A percentile compares a stretch with the other conserved stretches of the same genome.
phyloP scores from a whole-genome alignment of 64 coral and sea anemone species.

The Montipora efflorescens region DNA sequence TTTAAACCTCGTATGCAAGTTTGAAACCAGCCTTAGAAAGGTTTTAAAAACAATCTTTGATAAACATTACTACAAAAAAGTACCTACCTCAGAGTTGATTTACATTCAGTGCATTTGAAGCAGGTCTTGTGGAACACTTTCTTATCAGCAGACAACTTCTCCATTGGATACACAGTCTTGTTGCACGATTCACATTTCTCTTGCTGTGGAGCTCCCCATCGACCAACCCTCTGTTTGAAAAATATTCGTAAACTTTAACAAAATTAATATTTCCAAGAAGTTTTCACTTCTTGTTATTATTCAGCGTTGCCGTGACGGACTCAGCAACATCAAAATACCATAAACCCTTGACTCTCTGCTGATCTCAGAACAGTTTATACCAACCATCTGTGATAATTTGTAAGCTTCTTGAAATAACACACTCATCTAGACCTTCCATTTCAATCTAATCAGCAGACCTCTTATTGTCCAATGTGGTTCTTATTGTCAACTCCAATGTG shows the following conservation, averaged over 20 bases:
- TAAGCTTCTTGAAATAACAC: no score
- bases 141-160: constrained; percentile 87
- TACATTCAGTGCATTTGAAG: constrained; percentile 95
- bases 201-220: constrained; percentile 56
- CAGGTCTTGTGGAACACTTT: constrained; percentile 92
- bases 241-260: background rate
- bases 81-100: constrained; percentile 87
- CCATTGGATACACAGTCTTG: constrained; percentile 97
- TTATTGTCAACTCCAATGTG: no score
- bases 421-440: no score
- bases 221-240: constrained; percentile 62
- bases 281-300: background rate
- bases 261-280: background rate
- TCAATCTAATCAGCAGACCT: no score
- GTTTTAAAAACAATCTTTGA: background rate
- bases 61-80: background rate
- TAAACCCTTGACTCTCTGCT: no score
- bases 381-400: no score
- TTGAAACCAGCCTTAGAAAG: background rate
- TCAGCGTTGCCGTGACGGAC: no score
- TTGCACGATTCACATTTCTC: constrained; percentile 82
- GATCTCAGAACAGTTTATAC: no score
- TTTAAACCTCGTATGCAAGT: no score
- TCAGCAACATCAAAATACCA: no score
- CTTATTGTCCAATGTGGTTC: no score